phyloP scores from a whole-genome alignment of 2,888 invertebrate species.

The Eristalinus aeneus region DNA sequence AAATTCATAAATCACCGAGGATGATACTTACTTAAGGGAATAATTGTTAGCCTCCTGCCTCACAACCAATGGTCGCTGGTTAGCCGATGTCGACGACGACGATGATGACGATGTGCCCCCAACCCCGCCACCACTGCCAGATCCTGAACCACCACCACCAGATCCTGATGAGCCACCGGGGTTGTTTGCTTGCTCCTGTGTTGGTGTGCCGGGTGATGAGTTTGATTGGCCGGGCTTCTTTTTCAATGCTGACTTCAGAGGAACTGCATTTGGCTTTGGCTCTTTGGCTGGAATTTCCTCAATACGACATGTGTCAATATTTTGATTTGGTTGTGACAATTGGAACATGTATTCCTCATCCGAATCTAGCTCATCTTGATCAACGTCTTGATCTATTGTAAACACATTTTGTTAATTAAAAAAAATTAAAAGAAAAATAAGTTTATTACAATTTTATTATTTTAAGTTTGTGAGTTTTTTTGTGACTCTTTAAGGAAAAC shows the following conservation, averaged over 20 bases:
- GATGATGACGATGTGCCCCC: constrained; percentile 46
- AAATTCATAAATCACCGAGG: background rate
- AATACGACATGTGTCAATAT: constrained; percentile 90
- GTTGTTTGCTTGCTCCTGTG: constrained; percentile 83
- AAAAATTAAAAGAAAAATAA: constrained; percentile 7
- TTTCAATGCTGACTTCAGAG: constrained; percentile 95
- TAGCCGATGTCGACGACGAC: constrained; percentile 73
- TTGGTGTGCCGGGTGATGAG: constrained; percentile 85
- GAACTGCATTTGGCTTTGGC: constrained; percentile 94
- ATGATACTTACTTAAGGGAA: constrained; percentile 88
- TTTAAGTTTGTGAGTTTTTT: background rate
- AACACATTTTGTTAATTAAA: constrained; percentile 49
- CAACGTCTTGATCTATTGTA: constrained; percentile 80
- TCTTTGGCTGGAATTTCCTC: constrained; percentile 97
- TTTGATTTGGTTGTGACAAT: constrained; percentile 84
- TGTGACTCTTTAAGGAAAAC: background rate
- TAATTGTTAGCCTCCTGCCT: constrained; percentile 90
- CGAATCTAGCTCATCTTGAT: constrained; percentile 86
- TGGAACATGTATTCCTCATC: constrained; percentile 85
- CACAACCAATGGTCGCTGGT: constrained; percentile 84
- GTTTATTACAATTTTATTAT: background rate
- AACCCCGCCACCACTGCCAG: constrained; percentile 57
- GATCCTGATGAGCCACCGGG: constrained; percentile 71
- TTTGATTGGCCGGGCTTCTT: constrained; percentile 84
- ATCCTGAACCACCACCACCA: constrained; percentile 55